Base-by-base conservation (phyloP, 2,888 invertebrate species). In the Pterostichus madidus region DNA sequence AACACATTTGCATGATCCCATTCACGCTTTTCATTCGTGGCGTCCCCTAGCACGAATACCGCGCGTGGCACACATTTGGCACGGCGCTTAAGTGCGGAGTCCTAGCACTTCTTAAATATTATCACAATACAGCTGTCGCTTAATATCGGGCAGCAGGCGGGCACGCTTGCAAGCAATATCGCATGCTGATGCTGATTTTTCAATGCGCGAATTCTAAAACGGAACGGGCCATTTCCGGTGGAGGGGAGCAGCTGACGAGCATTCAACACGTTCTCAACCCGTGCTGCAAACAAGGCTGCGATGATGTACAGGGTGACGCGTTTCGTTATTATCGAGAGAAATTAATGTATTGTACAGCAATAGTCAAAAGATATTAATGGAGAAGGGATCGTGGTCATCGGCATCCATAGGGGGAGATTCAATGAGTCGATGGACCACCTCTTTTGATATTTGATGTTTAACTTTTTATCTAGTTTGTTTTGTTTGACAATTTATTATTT, bases 191-290 rank as follows among this genome's bases (percentile, higher is more conserved):
- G 49, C 75, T 75, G 75, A 75, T 75, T 75, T 75, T 75, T 75
- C 75, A 75, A 52, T 75, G 75, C 52, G 75, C 75, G 44, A 73
- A 73, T 52, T 49, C 49, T 49, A 49, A 75, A 75, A 75, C 75
- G 75, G 75, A 75, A 75, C 52, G 75, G 75, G 75, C 49, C 75
- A 75, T 75, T 75, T 75, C 75, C 75, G 75, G 75, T 31, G 39
- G 39, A 46, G 44, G 24, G 44, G 44, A 46, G 73, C 44, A 24
- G 39, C 15, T 46, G 39, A 39, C 24, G 31, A 35, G 31, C 75
- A 52, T 52, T 75, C 75, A 75, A 75, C 75, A 75, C 75, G 75
- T 75, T 75, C 44, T 44, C 24, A 24, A 24, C 24, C 24, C 24
- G 24, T 24, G 24, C 24, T 24, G 24, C 35, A 71, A 71, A 73